Evolutionary conservation across 1,140 invertebrate genomes (phyloP).

Genomic region (Drosophila mojavensis): DNA sequence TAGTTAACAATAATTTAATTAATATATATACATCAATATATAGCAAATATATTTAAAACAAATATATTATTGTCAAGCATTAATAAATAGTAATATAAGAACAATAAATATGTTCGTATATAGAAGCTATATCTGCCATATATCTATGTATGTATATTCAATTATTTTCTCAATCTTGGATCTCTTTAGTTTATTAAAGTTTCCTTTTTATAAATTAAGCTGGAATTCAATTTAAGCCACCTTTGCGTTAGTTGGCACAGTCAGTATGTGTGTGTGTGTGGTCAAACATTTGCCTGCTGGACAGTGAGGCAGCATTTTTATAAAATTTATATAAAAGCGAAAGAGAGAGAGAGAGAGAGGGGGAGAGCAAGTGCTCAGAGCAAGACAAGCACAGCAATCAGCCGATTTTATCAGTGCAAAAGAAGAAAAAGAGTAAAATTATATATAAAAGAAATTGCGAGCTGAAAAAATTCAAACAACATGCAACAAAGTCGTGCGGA

Average conservation of each 20-base stretch:
- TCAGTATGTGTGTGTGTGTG: neutral
- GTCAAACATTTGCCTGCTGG: neutral
- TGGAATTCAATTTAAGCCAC: constrained; percentile 6
- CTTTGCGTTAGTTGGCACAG: neutral
- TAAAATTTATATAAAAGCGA: neutral
- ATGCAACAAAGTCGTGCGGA: constrained; percentile 54
- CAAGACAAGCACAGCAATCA: constrained; percentile 58
- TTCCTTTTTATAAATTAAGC: neutral
- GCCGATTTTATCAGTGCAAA: constrained; percentile 43
- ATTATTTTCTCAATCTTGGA: too few species aligned
- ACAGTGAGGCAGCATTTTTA: constrained; percentile 2
- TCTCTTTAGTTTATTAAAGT: too few species aligned
- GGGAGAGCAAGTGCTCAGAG: neutral
- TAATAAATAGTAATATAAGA: too few species aligned
- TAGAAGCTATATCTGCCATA: too few species aligned
- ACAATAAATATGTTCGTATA: too few species aligned
- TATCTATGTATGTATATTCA: too few species aligned
- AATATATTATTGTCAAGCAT: too few species aligned
- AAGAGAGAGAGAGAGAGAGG: too few species aligned
- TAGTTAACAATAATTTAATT: too few species aligned
- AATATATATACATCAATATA: too few species aligned
- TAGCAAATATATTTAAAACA: too few species aligned
- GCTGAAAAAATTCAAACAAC: constrained; percentile 42
- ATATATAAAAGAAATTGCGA: constrained; percentile 40
- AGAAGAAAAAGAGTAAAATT: constrained; percentile 6